Conservation (phyloP, 2,888 invertebrate genomes). For the Netelia melanura region DNA sequence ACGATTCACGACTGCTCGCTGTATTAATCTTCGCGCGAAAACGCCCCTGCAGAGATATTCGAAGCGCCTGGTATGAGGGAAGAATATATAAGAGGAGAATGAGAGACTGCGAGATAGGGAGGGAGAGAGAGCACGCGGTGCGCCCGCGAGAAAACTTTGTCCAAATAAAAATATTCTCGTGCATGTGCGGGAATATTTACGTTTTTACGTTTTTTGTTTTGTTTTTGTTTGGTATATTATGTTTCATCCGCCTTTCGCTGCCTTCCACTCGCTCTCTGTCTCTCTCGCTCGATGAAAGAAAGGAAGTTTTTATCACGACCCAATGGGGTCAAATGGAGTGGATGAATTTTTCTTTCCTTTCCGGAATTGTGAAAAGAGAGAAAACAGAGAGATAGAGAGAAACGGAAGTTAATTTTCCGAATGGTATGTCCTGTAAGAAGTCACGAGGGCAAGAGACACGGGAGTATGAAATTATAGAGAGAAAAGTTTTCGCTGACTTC, state of each 20-base stretch:
- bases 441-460: background rate
- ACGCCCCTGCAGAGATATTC: constrained; percentile 54
- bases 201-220: background rate
- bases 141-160: background rate
- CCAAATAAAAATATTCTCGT: constrained; percentile 50
- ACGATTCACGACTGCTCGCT: constrained; percentile 15
- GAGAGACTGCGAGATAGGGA: background rate
- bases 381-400: constrained; percentile 1
- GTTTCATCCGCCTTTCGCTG: constrained; percentile 24
- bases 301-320: constrained; percentile 38
- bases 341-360: constrained; percentile 38
- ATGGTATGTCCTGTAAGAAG: constrained; percentile 52
- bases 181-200: background rate
- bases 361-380: background rate
- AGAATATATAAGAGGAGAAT: constrained; percentile 29
- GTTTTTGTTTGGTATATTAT: constrained; percentile 4
- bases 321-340: constrained; percentile 49
- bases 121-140: no score
- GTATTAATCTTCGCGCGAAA: constrained; percentile 51
- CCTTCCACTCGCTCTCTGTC: background rate
- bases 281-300: background rate
- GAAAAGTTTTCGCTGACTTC: constrained; percentile 61
- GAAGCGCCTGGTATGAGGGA: background rate
- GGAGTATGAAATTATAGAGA: constrained; percentile 44
- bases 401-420: constrained; percentile 66